A percentile compares a stretch with the other conserved stretches of the same genome.
phyloP scores from a whole-genome alignment of 2,113 vertebrate species.

The Equus quagga region DNA sequence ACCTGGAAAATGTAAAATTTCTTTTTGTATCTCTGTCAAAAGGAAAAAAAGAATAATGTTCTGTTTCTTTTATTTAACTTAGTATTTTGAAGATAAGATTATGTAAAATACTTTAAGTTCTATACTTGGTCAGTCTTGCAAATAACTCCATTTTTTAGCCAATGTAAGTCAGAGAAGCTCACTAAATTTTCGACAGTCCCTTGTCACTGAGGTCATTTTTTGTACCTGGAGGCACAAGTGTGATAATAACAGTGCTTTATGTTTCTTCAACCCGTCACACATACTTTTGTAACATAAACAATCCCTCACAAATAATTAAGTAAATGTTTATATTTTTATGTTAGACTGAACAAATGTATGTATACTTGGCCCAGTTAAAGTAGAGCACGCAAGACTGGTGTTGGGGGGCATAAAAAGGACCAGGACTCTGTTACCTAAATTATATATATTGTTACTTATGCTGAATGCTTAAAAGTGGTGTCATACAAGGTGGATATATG shows the following conservation, averaged over 20 bases:
- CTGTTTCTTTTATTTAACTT: conserved; percentile 65
- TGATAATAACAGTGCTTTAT: conserved; percentile 24
- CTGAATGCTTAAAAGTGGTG: neutral
- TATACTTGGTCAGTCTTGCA: conserved; percentile 42
- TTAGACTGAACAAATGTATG: neutral
- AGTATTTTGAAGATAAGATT: conserved; percentile 59
- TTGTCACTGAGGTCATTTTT: conserved; percentile 14
- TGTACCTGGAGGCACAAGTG: conserved; percentile 3
- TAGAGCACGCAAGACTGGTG: neutral
- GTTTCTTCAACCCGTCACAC: neutral
- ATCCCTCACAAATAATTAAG: conserved; percentile 23
- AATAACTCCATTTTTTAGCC: conserved; percentile 46
- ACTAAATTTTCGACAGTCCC: conserved; percentile 47
- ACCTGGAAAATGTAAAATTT: conserved; percentile 48
- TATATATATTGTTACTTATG: neutral
- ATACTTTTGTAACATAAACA: conserved; percentile 42
- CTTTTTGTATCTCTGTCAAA: conserved; percentile 55
- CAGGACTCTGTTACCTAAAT: neutral
- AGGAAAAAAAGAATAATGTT: neutral
- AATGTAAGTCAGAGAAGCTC: neutral
- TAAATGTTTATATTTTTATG: conserved; percentile 53
- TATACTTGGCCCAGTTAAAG: conserved; percentile 42
- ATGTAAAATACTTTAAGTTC: conserved; percentile 25
- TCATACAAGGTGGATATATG: neutral
- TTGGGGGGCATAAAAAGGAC: neutral